Conservation (phyloP, 2,797 vertebrate species). For the Poeciliopsis presidionis region DNA sequence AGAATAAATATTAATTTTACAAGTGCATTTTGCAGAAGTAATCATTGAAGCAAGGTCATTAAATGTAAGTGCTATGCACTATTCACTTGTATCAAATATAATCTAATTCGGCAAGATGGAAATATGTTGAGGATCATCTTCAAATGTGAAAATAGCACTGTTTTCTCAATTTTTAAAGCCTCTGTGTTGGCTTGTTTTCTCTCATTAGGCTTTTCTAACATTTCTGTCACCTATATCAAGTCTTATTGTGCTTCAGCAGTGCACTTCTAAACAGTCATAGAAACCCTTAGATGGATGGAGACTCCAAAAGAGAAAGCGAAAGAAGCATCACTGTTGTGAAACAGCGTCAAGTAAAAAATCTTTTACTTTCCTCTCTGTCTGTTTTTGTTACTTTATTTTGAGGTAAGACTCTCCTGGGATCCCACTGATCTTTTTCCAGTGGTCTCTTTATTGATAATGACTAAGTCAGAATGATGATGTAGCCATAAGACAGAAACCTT, state of each 20-base stretch:
- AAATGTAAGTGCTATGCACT: not conserved
- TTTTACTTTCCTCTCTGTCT: not conserved
- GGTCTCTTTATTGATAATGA: constrained; percentile 21
- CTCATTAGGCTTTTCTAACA: constrained; percentile 69
- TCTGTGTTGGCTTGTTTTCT: constrained; percentile 35
- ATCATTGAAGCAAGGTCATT: not conserved
- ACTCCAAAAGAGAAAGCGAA: constrained; percentile 11
- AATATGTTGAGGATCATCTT: not conserved
- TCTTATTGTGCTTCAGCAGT: constrained; percentile 43
- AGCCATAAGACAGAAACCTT: not conserved
- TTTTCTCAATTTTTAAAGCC: constrained; percentile 36
- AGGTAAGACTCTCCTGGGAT: not conserved
- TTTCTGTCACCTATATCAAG: constrained; percentile 53
- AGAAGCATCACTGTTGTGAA: not conserved
- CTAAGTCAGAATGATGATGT: not conserved
- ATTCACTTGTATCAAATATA: not conserved
- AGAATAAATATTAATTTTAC: not conserved
- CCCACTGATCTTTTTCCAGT: not conserved
- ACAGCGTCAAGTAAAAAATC: not conserved
- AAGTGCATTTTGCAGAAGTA: not conserved
- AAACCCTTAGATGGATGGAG: constrained; percentile 9
- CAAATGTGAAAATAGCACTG: constrained; percentile 24
- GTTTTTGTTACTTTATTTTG: not conserved
- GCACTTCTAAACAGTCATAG: constrained; percentile 29
- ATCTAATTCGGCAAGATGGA: not conserved